These are phyloP conservation scores for Nymphalis polychloros DNA, from an alignment of 2,888 invertebrate genomes.

Conservation along the genomic window DNA sequence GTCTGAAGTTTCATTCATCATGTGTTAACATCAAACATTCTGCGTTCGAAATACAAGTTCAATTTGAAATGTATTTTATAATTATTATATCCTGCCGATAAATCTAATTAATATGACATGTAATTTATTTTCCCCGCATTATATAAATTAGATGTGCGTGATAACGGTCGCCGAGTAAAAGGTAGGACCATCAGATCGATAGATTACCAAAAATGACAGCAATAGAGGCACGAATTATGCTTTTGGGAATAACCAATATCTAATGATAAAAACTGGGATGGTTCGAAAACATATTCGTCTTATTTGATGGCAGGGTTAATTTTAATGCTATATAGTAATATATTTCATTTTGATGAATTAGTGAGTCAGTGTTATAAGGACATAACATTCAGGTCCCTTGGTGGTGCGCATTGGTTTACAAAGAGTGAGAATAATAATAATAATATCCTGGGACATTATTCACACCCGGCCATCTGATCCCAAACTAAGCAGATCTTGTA, in stretches of 20 bases:
- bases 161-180: slow-evolving; percentile 14
- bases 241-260: slow-evolving; percentile 4
- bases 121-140: slow-evolving; percentile 24
- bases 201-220: slow-evolving; percentile 16
- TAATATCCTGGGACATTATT: too few species aligned
- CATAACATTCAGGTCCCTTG: too few species aligned
- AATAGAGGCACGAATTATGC: not conserved
- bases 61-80: not conserved
- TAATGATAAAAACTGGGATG: not conserved
- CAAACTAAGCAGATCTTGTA: too few species aligned
- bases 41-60: not conserved
- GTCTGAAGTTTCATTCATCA: too few species aligned
- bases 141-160: slow-evolving; percentile 27
- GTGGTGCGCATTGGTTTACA: too few species aligned
- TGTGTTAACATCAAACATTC: not conserved
- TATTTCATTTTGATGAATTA: too few species aligned
- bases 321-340: too few species aligned
- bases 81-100: not conserved
- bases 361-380: too few species aligned
- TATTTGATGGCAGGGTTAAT: too few species aligned
- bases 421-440: too few species aligned
- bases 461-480: too few species aligned
- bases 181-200: slow-evolving; percentile 10
- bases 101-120: not conserved
- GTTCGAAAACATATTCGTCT: too few species aligned